phyloP scores from a whole-genome alignment of 2,113 vertebrate genomes.

The Melanotaenia duboulayi region DNA sequence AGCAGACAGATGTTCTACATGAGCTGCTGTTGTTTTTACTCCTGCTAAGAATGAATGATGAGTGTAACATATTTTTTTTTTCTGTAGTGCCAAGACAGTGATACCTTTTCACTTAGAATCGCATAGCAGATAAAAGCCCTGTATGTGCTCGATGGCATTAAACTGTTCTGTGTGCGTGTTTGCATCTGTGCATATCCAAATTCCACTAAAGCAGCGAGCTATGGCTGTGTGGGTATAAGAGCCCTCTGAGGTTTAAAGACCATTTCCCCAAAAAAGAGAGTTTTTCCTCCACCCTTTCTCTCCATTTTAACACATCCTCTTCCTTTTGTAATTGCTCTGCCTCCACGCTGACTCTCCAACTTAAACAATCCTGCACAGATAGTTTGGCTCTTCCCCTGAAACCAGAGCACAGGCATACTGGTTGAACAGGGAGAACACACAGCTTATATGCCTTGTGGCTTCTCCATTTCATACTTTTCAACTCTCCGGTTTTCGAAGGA shows the following conservation, averaged over 20 bases:
- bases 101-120: conserved; percentile 4
- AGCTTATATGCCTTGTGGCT: conserved; percentile 64
- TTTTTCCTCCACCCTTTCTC: conserved; percentile 48
- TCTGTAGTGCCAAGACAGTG: not conserved
- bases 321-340: conserved; percentile 53
- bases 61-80: conserved; percentile 4
- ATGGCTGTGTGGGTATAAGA: conserved; percentile 21
- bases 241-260: conserved; percentile 51
- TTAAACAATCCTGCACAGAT: conserved; percentile 67
- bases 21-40: conserved; percentile 36
- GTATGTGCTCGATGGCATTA: conserved; percentile 7
- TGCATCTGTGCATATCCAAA: conserved; percentile 18
- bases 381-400: conserved; percentile 61
- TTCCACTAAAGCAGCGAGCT: conserved; percentile 37
- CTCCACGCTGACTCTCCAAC: conserved; percentile 50
- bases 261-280: conserved; percentile 46
- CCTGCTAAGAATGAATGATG: conserved; percentile 7
- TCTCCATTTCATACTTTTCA: conserved; percentile 65
- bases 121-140: conserved; percentile 11
- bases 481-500: conserved; percentile 53
- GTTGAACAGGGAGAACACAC: conserved; percentile 58
- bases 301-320: conserved; percentile 66
- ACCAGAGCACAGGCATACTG: conserved; percentile 43
- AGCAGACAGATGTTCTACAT: conserved; percentile 1
- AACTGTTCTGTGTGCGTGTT: conserved; percentile 1